Evolutionary conservation across 1,140 invertebrate genomes (phyloP), one percentile per base, ranked within the genome.

Genomic region (Lordiphosa clarofinis): DNA sequence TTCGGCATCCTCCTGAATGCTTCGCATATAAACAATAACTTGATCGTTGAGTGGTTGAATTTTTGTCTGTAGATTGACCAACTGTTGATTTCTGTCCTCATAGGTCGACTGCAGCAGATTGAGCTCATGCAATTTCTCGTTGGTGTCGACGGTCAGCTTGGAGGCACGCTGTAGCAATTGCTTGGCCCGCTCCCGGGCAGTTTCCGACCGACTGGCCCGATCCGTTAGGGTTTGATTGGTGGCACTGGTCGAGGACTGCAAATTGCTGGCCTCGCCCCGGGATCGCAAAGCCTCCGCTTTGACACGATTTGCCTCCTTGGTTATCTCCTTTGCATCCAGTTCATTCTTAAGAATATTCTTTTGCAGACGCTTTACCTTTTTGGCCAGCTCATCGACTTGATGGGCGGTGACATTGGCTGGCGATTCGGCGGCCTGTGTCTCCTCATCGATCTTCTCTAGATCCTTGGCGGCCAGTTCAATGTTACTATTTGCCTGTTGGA

Each of bases 341-440:
- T 95, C 92, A 87, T 97, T 96, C 81, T 93, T 93, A 2, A 94
- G 90, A 44, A 94, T 94, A 73, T 94, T 93, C 47, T 93, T 94
- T 72, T 95, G 93, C 7, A 98, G 90, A 35, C 92, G 91, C 59
- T 93, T 92, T 10, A 97, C 89, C 46, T 93, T 91, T 0, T 89
- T 89, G 36, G 94, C 92, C 46, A 97, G 86, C 1, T 89, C 76
- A 37, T 93, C 91, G 1, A 97, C 94, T 37, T 93, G 92, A 24
- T 91, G 89, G 28, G 93, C 91, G 1, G 95, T 96, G 50, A 93
- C 91, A 54, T 93, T 93, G 0, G 95, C 93, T 64, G 94, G 94
- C 33, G 91, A 91, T 73, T 94, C 92, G 1, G 95, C 96, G 57
- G 92, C 92, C 28, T 91, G 91, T 0, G 94, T 96, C 89, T 96